These are phyloP conservation scores for Hemicordylus capensis DNA, from an alignment of 2,113 vertebrate species.

Conservation along the genomic window DNA sequence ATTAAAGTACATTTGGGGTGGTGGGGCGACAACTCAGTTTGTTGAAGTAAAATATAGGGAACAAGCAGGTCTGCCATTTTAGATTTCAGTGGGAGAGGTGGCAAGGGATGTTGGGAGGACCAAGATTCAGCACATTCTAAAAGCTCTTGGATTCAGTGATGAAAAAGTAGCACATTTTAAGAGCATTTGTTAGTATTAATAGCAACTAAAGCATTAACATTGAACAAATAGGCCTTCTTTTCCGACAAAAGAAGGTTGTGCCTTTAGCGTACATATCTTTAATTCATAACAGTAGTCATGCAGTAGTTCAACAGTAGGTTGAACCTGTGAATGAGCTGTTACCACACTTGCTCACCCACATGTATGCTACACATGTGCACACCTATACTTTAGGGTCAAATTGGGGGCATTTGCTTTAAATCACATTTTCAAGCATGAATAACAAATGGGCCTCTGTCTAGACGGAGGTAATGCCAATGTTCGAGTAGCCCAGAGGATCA, in stretches of 20 bases:
- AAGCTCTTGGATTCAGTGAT: neutral
- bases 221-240: neutral
- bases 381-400: too few relatives aligned
- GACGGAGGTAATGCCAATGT: too few relatives aligned
- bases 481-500: too few relatives aligned
- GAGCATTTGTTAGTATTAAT: neutral
- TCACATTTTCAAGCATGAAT: too few relatives aligned
- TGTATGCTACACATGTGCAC: too few relatives aligned
- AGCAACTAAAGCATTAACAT: neutral
- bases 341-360: too few relatives aligned
- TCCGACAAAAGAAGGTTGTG: neutral
- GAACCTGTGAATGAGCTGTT: neutral
- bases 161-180: neutral
- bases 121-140: neutral
- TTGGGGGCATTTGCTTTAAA: too few relatives aligned
- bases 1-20: slow-evolving; percentile 14
- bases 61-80: neutral
- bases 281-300: neutral
- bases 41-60: neutral
- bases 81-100: neutral
- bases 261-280: neutral
- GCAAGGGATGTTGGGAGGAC: neutral
- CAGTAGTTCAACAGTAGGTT: neutral
- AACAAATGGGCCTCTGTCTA: too few relatives aligned
- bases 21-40: neutral